These are phyloP conservation scores for Acanthurus tractus DNA, from an alignment of 2,797 vertebrate genomes.

Conservation along the genomic window DNA sequence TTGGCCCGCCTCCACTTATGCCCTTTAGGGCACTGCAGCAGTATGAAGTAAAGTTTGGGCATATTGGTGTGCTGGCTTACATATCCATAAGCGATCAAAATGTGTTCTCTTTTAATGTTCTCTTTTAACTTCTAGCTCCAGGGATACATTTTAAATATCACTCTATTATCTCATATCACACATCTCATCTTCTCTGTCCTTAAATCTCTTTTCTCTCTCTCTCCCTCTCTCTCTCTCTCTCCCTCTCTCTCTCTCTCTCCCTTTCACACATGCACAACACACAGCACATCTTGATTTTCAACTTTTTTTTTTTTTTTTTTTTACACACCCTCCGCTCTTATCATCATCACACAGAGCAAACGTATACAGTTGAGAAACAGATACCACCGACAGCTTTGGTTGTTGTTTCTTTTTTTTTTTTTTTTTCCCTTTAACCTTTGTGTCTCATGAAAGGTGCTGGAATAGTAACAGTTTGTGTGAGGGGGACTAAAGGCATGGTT, in stretches of 20 bases:
- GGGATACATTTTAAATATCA: constrained; percentile 79
- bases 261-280: constrained; percentile 39
- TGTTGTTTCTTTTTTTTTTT: constrained; percentile 39
- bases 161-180: constrained; percentile 81
- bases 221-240: constrained; percentile 18
- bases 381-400: constrained; percentile 59
- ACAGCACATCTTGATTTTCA: constrained; percentile 66
- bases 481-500: constrained; percentile 71
- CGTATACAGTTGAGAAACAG: constrained; percentile 70
- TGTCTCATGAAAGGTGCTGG: constrained; percentile 66
- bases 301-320: constrained; percentile 28
- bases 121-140: constrained; percentile 71
- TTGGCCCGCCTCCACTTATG: constrained; percentile 66
- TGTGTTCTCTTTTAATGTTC: constrained; percentile 76
- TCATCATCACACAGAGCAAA: constrained; percentile 58
- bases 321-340: constrained; percentile 57
- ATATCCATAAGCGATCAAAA: constrained; percentile 80
- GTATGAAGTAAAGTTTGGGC: constrained; percentile 71
- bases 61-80: constrained; percentile 72
- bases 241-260: constrained; percentile 15
- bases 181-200: constrained; percentile 78
- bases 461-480: constrained; percentile 70
- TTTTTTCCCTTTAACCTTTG: constrained; percentile 65
- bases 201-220: constrained; percentile 67
- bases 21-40: constrained; percentile 61